Evolutionary conservation across 2,797 vertebrate genomes (phyloP), one percentile per base, ranked within the genome.

Genomic region (Anguilla pacifica): DNA sequence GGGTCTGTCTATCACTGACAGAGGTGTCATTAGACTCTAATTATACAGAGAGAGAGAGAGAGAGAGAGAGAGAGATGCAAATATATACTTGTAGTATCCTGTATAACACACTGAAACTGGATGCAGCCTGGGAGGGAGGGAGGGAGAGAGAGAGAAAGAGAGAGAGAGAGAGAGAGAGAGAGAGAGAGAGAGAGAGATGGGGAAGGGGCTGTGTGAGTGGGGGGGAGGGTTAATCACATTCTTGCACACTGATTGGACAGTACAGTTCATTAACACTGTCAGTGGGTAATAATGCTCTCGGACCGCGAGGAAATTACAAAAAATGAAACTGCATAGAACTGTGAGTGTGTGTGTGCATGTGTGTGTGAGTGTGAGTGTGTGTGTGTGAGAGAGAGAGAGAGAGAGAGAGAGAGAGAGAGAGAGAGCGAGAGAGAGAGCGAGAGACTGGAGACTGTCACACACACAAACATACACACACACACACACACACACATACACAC

Each of bases 21-120:
- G 85, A 95, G 92, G 90, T 91, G 19, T 94, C 94, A 95, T 95
- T 95, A 95, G 91, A 72, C 88, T 92, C 91, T 94, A 95, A 96
- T 96, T 95, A 96, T 91, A 95, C 89, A 92, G 92, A 90, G 90
- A 89, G 10, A 55, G 53, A 55, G 53, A 55, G 49, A 51, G 4
- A 9, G 9, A 9, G 49, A 51, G 89, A 92, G 87, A 93, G 83
- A 84, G 86, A 94, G 94, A 95, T 95, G 94, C 91, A 94, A 92
- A 89, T 90, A 90, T 87, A 93, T 93, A 92, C 93, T 92, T 90
- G 86, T 92, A 57, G 74, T 81, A 90, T 84, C 77, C 85, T 39
- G 88, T 22, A 88, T 55, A 53, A n/a, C n/a, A 31, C 43, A 86
- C 88, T 86, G n/a, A 83, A 55, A 88, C 88, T 87, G 67, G 86